Base-by-base conservation (phyloP, 2,797 vertebrate genomes). In the Hephaestus fuliginosus region DNA sequence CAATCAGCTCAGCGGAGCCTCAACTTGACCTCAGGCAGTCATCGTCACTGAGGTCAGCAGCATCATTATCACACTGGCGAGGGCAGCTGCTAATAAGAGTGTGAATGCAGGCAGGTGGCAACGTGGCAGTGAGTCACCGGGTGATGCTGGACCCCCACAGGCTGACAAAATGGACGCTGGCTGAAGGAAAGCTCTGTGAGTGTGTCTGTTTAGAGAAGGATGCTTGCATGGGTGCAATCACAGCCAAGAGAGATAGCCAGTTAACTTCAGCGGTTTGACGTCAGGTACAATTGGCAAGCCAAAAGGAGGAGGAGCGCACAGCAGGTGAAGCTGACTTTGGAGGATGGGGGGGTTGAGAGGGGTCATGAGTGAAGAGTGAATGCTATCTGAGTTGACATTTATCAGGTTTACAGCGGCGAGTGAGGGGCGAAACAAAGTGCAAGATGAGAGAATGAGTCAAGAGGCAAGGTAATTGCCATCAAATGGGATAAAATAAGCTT, bases 81-180 rank as follows among this genome's bases (percentile, higher is more conserved):
- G 28, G 85, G 80, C 86, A 87, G 89, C 85, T 90, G 88, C 89
- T 91, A 90, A 92, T 88, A 83, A 76, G 84, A 79, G 85, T 71
- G 83, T 78, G 80, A 89, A 83, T 70, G 53, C 74, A 70, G 69
- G 73, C 52, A 43, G 82, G 80, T 44, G 48, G 73, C 52, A 11
- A 58, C 70, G 3, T 25, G 41, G 46, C 4, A 33, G 73, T 94
- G 91, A 94, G 77, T 93, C 92, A 93, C 74, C 14, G 1, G 44
- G 49, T 74, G 76, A 82, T 67, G 88, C 81, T 70, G 18, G 6
- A 78, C 33, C 74, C 60, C 80, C 41, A 11, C 41, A 58, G 71
- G 61, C 36, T 60, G 62, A 82, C 36, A 82, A 87, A 76, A 88
- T 48, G 57, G 72, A 81, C 2, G 17, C 41, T 5, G 48, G 41